phyloP scores from a whole-genome alignment of 2,113 vertebrate genomes.

The Paramisgurnus dabryanus region DNA sequence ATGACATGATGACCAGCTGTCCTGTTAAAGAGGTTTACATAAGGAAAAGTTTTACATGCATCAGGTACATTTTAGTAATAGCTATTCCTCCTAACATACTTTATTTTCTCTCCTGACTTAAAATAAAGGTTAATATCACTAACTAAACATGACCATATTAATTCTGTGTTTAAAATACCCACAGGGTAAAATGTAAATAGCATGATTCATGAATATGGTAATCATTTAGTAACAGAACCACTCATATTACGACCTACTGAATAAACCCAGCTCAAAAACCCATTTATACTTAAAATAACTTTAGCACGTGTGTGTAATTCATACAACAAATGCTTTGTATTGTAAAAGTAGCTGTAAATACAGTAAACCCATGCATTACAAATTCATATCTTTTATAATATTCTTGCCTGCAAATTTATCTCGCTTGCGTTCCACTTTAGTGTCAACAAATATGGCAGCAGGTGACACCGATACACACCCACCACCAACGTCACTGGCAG shows the following conservation, averaged over 20 bases:
- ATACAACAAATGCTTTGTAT: background rate
- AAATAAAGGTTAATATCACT: no score
- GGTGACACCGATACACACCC: slow-evolving; percentile 25
- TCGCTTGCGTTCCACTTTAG: background rate
- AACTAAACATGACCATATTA: no score
- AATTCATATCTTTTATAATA: background rate
- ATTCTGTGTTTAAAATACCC: no score
- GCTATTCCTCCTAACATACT: no score
- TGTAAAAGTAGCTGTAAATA: background rate
- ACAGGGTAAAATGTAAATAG: no score
- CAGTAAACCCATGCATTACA: background rate
- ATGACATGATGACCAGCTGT: slow-evolving; percentile 75
- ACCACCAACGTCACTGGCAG: slow-evolving; percentile 13
- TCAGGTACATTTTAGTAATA: background rate
- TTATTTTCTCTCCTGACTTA: no score
- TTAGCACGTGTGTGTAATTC: no score
- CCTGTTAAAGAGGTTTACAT: background rate
- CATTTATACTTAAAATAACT: no score
- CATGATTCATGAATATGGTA: no score
- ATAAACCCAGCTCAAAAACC: no score
- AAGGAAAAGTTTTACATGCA: background rate
- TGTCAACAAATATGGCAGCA: slow-evolving; percentile 33
- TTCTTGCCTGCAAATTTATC: background rate
- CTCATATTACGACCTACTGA: background rate
- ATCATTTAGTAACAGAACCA: no score